Percentiles rank a stretch among this genome's conserved stretches.
Conservation (phyloP, 1,140 invertebrate genomes). For the Myzus persicae region DNA sequence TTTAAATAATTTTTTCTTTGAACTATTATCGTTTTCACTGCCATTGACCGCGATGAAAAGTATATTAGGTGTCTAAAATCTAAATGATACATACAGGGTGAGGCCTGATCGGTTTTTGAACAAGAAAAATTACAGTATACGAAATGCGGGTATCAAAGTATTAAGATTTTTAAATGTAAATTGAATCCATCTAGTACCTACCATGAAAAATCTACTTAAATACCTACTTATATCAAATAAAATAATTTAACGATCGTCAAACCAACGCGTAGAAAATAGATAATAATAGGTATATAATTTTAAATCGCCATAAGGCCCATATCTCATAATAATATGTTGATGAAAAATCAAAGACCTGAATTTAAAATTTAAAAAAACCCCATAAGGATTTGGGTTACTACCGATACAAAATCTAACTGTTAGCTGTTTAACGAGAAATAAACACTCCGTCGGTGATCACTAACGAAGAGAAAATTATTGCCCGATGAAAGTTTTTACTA, state of each 20-base stretch:
- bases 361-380: not conserved
- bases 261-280: not conserved
- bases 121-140: too few species aligned
- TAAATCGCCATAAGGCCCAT: not conserved
- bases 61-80: too few species aligned
- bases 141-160: not conserved
- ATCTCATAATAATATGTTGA: not conserved
- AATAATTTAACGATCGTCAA: not conserved
- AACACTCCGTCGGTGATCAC: not conserved
- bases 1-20: not conserved
- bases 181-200: not conserved
- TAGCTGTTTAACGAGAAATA: not conserved
- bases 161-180: not conserved
- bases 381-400: not conserved
- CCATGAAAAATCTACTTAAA: not conserved
- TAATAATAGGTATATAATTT: not conserved
- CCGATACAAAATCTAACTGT: not conserved
- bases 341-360: not conserved
- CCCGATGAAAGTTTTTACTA: not conserved
- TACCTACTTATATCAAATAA: not conserved
- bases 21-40: too few species aligned
- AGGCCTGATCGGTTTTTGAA: too few species aligned
- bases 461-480: not conserved
- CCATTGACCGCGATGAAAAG: too few species aligned
- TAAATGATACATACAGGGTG: not conserved